Percentiles rank a stretch among this genome's conserved stretches.
Conservation (phyloP, 2,888 invertebrate genomes). For the Ectobius pallidus region DNA sequence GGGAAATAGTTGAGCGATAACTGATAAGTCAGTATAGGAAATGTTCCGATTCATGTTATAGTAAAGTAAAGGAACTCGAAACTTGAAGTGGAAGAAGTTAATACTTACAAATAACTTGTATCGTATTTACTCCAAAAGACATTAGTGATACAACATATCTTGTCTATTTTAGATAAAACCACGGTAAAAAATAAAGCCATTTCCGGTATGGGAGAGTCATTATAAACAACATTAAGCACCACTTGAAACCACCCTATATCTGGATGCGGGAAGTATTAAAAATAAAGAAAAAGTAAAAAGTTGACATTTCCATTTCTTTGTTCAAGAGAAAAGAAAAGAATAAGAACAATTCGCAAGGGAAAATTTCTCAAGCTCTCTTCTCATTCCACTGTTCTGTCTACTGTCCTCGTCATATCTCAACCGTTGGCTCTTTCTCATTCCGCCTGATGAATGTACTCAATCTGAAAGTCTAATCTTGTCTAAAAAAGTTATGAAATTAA, state of each 20-base stretch:
- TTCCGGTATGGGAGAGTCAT: no score
- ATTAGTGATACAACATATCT: no score
- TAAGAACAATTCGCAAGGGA: constrained; percentile 13
- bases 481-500: constrained; percentile 38
- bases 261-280: background rate
- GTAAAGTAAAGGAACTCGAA: no score
- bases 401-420: background rate
- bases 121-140: no score
- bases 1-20: no score
- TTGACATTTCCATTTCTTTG: constrained; percentile 12
- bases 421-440: no score
- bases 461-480: constrained; percentile 36
- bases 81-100: no score
- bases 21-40: no score
- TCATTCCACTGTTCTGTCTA: background rate
- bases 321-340: constrained; percentile 7
- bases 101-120: no score
- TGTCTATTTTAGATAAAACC: no score
- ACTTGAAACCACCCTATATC: background rate
- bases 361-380: constrained; percentile 26
- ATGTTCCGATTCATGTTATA: no score
- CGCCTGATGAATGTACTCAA: constrained; percentile 35
- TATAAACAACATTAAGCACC: background rate
- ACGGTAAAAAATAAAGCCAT: no score
- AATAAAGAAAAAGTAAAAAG: constrained; percentile 14